A percentile compares a stretch with the other conserved stretches of the same genome.
Evolutionary conservation across 2,797 vertebrate species (phyloP).

Genomic region (Syngnathus acus): DNA sequence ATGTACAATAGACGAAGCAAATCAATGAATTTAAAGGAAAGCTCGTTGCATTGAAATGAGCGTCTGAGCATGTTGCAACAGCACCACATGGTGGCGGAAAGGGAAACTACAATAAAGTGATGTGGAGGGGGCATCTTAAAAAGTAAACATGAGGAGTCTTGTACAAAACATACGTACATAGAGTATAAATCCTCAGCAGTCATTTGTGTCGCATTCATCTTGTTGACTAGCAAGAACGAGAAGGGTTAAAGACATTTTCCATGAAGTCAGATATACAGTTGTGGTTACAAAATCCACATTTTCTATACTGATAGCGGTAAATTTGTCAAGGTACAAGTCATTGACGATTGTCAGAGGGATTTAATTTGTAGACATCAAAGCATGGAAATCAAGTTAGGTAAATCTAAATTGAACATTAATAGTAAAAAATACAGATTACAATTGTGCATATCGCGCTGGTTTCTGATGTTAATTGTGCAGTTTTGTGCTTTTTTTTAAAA

Average conservation of each 20-base stretch:
- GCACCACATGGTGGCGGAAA: not conserved
- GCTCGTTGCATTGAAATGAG: not conserved
- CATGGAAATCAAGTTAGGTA: not conserved
- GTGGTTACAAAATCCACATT: not conserved
- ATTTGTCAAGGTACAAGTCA: not conserved
- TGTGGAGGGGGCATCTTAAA: not conserved
- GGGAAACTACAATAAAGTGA: not conserved
- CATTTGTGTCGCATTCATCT: not conserved
- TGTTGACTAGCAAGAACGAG: not conserved
- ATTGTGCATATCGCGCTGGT: not conserved
- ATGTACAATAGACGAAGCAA: no score
- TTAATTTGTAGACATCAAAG: not conserved
- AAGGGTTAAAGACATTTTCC: not conserved
- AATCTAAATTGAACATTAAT: not conserved
- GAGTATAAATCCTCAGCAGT: not conserved
- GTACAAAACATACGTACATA: not conserved
- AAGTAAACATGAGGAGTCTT: not conserved
- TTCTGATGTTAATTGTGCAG: not conserved
- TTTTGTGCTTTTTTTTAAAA: constrained; percentile 35
- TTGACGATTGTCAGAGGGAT: not conserved
- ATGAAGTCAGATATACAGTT: not conserved
- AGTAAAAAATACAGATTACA: constrained; percentile 3
- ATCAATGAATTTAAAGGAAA: no score
- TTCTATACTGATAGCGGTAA: not conserved
- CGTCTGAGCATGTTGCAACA: not conserved